Evolutionary conservation across 2,113 vertebrate genomes (phyloP).

Genomic region (Paralichthys olivaceus): DNA sequence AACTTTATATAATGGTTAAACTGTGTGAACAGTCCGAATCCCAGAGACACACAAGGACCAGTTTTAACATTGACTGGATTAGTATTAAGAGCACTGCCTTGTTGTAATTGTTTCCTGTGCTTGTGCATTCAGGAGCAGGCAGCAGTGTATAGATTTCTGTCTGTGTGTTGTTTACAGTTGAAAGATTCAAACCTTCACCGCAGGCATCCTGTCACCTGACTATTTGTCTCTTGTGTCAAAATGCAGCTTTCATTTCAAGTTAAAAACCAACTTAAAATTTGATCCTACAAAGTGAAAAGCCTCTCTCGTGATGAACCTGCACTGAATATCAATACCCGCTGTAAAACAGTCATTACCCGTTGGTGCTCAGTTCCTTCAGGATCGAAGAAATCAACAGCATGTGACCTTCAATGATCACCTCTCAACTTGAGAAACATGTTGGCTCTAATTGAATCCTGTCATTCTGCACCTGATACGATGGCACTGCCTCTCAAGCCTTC

Average conservation of each 20-base stretch:
- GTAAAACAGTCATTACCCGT: slow-evolving; percentile 42
- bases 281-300: slow-evolving; percentile 16
- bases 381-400: slow-evolving; percentile 31
- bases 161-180: neutral
- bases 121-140: neutral
- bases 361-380: slow-evolving; percentile 25
- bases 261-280: neutral
- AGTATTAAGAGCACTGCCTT: neutral
- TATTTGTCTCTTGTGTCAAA: neutral
- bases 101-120: slow-evolving; percentile 3
- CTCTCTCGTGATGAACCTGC: slow-evolving; percentile 36
- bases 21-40: neutral
- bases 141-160: neutral
- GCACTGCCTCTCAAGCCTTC: slow-evolving; percentile 10
- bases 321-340: slow-evolving; percentile 29
- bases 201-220: neutral
- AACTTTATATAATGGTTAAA: neutral
- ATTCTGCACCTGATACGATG: slow-evolving; percentile 34
- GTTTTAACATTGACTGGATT: neutral
- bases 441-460: slow-evolving; percentile 62
- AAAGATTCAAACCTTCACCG: neutral
- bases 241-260: neutral
- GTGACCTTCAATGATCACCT: slow-evolving; percentile 59
- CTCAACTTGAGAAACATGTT: slow-evolving; percentile 31
- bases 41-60: neutral